Conservation (phyloP, 2,113 vertebrate genomes). For the Burhinus bistriatus region DNA sequence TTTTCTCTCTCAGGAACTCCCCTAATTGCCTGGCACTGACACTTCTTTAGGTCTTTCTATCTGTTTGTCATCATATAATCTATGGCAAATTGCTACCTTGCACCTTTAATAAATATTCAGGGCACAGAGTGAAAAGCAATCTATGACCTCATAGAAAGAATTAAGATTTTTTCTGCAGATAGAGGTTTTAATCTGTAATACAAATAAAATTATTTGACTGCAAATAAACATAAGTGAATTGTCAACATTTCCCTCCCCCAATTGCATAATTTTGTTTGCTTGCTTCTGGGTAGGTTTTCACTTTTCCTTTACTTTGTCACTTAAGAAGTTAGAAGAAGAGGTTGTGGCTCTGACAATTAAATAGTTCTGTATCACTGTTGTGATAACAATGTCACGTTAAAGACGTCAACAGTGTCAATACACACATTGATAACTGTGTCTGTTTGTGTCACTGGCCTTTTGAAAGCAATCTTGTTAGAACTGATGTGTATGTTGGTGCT, state of each 20-base stretch:
- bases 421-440: rapidly evolving
- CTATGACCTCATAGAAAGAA: background rate
- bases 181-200: background rate
- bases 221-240: background rate
- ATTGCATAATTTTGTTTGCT: background rate
- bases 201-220: background rate
- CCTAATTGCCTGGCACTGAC: background rate
- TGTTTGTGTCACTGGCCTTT: background rate
- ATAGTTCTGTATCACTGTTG: background rate
- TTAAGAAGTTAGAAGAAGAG: background rate
- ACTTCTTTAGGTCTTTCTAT: background rate
- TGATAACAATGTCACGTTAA: background rate
- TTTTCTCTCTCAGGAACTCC: background rate
- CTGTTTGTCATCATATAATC: background rate
- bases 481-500: background rate
- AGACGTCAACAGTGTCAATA: background rate
- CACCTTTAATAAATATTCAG: background rate
- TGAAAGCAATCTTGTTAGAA: background rate
- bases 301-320: background rate
- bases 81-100: background rate
- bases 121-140: background rate
- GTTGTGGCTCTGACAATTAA: background rate
- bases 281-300: background rate
- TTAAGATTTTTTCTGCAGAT: background rate
- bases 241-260: background rate